Percentiles rank a stretch among this genome's conserved stretches.
phyloP scores from a whole-genome alignment of 1,140 invertebrate species.

The Musca vetustissima region DNA sequence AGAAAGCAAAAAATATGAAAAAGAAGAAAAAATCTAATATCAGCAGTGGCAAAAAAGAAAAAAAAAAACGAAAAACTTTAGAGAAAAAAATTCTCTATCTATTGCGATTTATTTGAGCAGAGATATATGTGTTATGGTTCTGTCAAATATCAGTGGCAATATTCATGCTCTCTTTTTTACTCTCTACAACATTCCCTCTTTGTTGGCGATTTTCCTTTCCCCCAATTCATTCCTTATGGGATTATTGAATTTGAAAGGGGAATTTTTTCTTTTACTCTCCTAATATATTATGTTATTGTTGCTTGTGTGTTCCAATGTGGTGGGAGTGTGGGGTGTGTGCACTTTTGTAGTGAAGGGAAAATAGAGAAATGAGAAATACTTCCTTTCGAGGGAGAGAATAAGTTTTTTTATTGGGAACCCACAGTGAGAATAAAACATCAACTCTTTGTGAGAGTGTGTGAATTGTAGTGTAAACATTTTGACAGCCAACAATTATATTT shows the following conservation, averaged over 20 bases:
- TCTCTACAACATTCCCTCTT: background rate
- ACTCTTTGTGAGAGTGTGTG: too few relatives aligned
- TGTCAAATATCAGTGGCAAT: slow-evolving; percentile 3
- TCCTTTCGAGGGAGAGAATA: too few relatives aligned
- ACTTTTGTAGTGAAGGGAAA: background rate
- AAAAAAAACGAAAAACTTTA: too few relatives aligned
- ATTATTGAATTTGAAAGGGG: slow-evolving; percentile 1
- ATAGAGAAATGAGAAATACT: slow-evolving; percentile 1
- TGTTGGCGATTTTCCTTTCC: background rate
- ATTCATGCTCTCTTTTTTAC: background rate
- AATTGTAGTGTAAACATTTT: slow-evolving; percentile 9
- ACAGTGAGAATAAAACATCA: background rate
- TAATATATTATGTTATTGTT: too few relatives aligned
- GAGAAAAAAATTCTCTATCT: slow-evolving; percentile 54
- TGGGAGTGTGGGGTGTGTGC: background rate
- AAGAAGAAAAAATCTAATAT: slow-evolving; percentile 12
- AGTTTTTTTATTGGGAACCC: background rate
- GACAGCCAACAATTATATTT: slow-evolving; percentile 12
- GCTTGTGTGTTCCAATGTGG: background rate
- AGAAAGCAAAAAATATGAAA: background rate
- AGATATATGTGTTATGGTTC: slow-evolving; percentile 26
- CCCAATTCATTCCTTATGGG: background rate
- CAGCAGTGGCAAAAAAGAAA: slow-evolving; percentile 25
- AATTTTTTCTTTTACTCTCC: background rate
- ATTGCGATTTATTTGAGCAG: slow-evolving; percentile 53